Conservation (phyloP, 2,113 vertebrate genomes). For the Elanus axillaris region DNA sequence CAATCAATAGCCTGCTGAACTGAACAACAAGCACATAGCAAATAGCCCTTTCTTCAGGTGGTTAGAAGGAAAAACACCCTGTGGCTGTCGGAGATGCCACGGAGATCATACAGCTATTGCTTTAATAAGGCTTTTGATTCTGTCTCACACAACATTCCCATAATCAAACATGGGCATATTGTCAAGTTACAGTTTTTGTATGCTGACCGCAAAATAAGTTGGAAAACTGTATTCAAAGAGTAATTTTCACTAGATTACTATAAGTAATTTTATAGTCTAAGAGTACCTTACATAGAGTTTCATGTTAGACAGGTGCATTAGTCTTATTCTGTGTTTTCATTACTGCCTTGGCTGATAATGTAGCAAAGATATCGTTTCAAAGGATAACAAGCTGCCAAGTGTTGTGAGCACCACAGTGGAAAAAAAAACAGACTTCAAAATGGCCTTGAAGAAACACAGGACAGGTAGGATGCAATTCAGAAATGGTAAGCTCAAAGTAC, state of each 20-base stretch:
- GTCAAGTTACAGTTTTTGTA: background rate
- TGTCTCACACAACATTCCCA: background rate
- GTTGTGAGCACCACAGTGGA: background rate
- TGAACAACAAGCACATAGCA: background rate
- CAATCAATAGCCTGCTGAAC: background rate
- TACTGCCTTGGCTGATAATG: background rate
- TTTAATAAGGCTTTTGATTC: background rate
- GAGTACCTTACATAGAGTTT: background rate
- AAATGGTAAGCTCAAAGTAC: background rate
- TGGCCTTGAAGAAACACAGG: background rate
- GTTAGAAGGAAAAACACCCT: background rate
- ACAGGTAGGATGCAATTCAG: background rate
- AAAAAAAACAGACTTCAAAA: background rate
- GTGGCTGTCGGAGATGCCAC: background rate
- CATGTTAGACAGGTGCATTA: background rate
- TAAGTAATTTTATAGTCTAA: background rate
- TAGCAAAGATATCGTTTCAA: background rate
- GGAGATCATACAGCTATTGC: background rate
- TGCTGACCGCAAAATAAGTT: background rate
- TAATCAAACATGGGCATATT: background rate
- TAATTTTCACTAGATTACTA: background rate
- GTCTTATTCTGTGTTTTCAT: background rate
- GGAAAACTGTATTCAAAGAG: background rate
- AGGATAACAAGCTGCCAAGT: background rate
- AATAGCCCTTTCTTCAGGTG: background rate